These are phyloP conservation scores for Oxyteleia sp. DNA, from an alignment of 2,888 invertebrate genomes.

Conservation along the genomic window DNA sequence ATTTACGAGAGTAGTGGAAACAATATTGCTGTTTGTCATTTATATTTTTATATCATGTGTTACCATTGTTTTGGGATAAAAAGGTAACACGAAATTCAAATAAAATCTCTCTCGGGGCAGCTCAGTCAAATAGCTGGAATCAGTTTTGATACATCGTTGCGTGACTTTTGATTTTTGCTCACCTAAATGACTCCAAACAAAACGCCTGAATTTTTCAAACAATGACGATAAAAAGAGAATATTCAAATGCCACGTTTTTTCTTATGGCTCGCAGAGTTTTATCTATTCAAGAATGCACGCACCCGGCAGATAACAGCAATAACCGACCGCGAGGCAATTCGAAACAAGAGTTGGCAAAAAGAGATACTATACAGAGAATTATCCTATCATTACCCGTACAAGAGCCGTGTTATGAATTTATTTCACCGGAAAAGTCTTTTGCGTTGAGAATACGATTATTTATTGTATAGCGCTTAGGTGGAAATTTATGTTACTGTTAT, in stretches of 20 bases:
- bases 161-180: slow-evolving; percentile 37
- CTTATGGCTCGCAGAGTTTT: slow-evolving; percentile 10
- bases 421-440: slow-evolving; percentile 70
- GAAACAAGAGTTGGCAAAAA: slow-evolving; percentile 59
- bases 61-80: slow-evolving; percentile 21
- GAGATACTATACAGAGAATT: slow-evolving; percentile 61
- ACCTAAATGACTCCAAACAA: slow-evolving; percentile 12
- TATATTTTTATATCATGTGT: slow-evolving; percentile 15
- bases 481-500: slow-evolving; percentile 72
- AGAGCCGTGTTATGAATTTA: slow-evolving; percentile 68
- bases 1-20: slow-evolving; percentile 17
- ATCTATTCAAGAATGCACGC: slow-evolving; percentile 57
- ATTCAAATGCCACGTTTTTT: no score
- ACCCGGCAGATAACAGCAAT: slow-evolving; percentile 41
- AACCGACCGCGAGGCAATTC: slow-evolving; percentile 38
- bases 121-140: slow-evolving; percentile 34
- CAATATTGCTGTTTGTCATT: slow-evolving; percentile 3
- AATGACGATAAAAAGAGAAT: no score
- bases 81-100: slow-evolving; percentile 11
- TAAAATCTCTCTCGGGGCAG: slow-evolving; percentile 28
- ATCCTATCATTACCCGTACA: slow-evolving; percentile 64
- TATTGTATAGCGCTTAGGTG: slow-evolving; percentile 70
- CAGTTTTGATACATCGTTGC: slow-evolving; percentile 42
- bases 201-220: no score
- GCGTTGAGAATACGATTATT: slow-evolving; percentile 69